Conservation (phyloP, 2,113 vertebrate species). For the Hypanus sabinus region DNA sequence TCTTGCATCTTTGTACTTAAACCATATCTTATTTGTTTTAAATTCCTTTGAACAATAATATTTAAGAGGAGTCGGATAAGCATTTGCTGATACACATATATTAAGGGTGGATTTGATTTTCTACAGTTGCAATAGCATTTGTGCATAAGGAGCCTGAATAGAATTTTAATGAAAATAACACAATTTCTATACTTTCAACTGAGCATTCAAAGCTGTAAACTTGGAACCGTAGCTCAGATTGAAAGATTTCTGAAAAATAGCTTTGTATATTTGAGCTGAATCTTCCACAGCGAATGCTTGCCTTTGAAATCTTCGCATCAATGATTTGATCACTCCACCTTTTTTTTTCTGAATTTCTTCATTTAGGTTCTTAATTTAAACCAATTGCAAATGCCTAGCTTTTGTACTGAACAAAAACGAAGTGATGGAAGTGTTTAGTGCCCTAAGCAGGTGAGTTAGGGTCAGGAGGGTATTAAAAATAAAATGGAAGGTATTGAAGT, state of each 20-base stretch:
- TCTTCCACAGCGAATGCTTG: not conserved
- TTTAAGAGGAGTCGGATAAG: constrained; percentile 53
- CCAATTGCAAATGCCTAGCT: not conserved
- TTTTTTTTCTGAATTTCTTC: not conserved
- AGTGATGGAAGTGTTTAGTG: not conserved
- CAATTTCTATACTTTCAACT: constrained; percentile 41
- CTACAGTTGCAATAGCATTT: constrained; percentile 47
- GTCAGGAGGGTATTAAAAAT: not conserved
- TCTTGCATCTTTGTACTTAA: constrained; percentile 44
- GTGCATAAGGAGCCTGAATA: constrained; percentile 49
- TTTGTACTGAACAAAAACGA: not conserved
- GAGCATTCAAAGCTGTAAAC: constrained; percentile 51
- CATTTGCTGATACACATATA: constrained; percentile 45
- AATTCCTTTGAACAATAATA: constrained; percentile 46
- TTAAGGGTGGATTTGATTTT: constrained; percentile 52
- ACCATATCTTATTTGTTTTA: constrained; percentile 42
- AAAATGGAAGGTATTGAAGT: not conserved
- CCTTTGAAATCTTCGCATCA: constrained; percentile 25
- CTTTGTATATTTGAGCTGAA: constrained; percentile 40
- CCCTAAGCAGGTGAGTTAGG: not conserved
- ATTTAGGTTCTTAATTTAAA: constrained; percentile 9
- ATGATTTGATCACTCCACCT: not conserved
- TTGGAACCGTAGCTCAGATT: constrained; percentile 51
- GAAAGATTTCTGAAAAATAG: constrained; percentile 33
- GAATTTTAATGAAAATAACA: constrained; percentile 49